phyloP scores from a whole-genome alignment of 2,888 invertebrate species.

The Kuschelorhynchus macadamiae region DNA sequence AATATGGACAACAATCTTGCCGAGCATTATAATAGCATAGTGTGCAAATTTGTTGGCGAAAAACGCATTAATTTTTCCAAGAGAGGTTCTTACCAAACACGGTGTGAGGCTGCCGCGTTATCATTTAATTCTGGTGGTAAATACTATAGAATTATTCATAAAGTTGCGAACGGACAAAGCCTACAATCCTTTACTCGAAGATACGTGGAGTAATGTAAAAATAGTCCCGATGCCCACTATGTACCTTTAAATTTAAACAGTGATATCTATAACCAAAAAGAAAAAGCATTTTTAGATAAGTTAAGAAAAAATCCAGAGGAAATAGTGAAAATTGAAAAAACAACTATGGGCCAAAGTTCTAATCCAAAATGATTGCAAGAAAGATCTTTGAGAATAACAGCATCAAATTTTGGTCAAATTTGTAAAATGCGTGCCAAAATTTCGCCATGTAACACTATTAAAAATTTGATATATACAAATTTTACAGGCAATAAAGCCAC shows the following conservation, averaged over 20 bases:
- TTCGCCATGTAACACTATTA: slow-evolving; percentile 10
- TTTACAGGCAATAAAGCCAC: slow-evolving; percentile 32
- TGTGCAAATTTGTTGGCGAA: no score
- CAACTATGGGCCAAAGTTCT: background rate
- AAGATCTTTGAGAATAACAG: slow-evolving; percentile 16
- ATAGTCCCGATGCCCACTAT: slow-evolving; percentile 22
- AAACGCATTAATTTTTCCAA: no score
- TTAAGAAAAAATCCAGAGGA: slow-evolving; percentile 11
- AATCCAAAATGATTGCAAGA: slow-evolving; percentile 1
- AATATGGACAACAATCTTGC: no score
- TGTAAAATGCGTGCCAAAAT: slow-evolving; percentile 32
- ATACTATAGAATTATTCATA: no score
- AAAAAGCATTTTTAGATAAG: background rate
- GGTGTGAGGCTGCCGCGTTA: no score
- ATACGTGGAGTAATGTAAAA: no score
- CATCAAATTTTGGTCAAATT: slow-evolving; percentile 38
- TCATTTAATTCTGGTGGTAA: no score
- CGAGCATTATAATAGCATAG: no score
- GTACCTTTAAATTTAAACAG: slow-evolving; percentile 5
- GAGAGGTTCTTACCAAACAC: no score
- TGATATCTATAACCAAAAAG: slow-evolving; percentile 1
- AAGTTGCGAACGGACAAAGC: no score
- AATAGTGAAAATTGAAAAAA: background rate
- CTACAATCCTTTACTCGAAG: no score
- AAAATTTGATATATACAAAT: slow-evolving; percentile 25